Percentiles rank a stretch among this genome's conserved stretches.
These are phyloP conservation scores for Cinclus cinclus DNA, from an alignment of 2,113 vertebrate species.

Conservation along the genomic window DNA sequence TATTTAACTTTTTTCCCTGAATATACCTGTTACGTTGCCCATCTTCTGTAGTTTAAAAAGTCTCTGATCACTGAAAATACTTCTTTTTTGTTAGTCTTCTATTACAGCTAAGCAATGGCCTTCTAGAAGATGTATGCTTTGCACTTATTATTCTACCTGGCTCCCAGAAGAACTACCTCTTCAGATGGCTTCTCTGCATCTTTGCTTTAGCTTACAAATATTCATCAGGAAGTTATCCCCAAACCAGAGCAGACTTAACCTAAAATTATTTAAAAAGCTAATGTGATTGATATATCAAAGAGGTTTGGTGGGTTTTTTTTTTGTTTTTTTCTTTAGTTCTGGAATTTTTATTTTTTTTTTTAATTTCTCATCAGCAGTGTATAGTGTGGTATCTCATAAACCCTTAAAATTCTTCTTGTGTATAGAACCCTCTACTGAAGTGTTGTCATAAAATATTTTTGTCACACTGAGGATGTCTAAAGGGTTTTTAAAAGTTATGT, in stretches of 20 bases:
- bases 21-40: background rate
- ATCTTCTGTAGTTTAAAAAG: background rate
- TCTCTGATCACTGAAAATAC: background rate
- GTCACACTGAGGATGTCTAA: background rate
- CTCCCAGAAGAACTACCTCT: background rate
- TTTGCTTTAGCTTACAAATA: background rate
- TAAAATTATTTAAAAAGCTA: background rate
- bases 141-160: accelerated
- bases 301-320: background rate
- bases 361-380: background rate
- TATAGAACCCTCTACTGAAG: background rate
- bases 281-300: background rate
- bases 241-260: background rate
- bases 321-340: background rate
- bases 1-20: background rate
- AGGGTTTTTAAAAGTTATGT: background rate
- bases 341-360: background rate
- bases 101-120: background rate
- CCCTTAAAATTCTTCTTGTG: background rate
- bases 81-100: background rate
- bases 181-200: background rate
- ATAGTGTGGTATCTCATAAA: background rate
- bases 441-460: background rate
- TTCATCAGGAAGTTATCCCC: background rate
- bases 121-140: background rate